A percentile compares a stretch with the other conserved stretches of the same genome.
These are phyloP conservation scores for rat (Rattus norvegicus) DNA, from an alignment of 2,113 vertebrate species.

Conservation along the genomic window DNA sequence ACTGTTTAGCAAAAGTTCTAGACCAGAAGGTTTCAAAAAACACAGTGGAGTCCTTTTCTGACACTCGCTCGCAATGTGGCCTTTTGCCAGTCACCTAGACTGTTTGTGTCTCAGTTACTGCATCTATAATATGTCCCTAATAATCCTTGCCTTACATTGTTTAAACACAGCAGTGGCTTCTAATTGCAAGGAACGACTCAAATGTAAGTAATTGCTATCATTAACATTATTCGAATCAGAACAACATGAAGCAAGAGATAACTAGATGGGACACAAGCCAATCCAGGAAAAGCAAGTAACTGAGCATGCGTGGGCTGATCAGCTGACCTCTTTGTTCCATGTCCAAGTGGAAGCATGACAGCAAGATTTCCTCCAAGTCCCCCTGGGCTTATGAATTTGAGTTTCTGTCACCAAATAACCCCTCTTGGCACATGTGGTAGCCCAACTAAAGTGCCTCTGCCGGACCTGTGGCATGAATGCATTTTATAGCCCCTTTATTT, in stretches of 20 bases:
- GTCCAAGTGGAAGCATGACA: neutral
- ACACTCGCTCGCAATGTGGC: neutral
- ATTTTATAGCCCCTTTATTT: slow-evolving; percentile 20
- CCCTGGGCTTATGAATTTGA: slow-evolving; percentile 4
- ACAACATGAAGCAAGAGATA: neutral
- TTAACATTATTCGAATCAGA: neutral
- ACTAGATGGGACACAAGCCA: neutral
- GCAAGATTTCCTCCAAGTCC: neutral
- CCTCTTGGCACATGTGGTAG: neutral
- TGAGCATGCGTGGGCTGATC: fast-evolving
- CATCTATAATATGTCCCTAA: neutral
- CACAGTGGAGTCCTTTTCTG: neutral
- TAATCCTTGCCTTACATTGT: neutral
- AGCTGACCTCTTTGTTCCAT: neutral
- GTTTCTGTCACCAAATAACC: neutral
- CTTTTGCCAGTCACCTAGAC: neutral
- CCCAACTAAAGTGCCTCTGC: slow-evolving; percentile 29
- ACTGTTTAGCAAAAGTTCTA: neutral
- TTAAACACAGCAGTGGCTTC: slow-evolving; percentile 13
- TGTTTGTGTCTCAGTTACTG: neutral
- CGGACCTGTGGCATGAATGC: neutral
- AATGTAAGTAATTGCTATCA: neutral
- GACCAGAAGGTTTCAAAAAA: neutral
- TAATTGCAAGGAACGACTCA: neutral
- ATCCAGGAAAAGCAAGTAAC: neutral